Percentiles rank a stretch among this genome's conserved stretches.
Conservation (phyloP, 2,113 vertebrate genomes). For the Petaurus breviceps region DNA sequence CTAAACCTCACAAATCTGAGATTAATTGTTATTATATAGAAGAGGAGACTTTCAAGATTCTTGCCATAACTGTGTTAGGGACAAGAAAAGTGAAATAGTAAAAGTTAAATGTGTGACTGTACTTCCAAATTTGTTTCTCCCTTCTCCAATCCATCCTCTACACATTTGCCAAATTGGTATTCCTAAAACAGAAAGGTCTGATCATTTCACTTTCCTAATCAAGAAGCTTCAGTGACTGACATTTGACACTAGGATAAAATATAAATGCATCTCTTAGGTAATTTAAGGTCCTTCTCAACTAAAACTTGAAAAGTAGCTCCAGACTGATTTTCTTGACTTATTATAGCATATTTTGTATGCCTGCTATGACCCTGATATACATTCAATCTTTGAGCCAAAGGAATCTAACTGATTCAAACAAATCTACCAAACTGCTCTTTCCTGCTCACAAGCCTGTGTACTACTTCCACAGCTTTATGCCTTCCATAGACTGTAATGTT, state of each 20-base stretch:
- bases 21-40: neutral
- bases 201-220: neutral
- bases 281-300: neutral
- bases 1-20: neutral
- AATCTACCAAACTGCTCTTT: neutral
- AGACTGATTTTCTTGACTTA: neutral
- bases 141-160: neutral
- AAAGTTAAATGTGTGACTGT: neutral
- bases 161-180: neutral
- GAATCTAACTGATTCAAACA: neutral
- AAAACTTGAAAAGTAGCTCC: neutral
- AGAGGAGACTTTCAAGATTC: neutral
- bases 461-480: neutral
- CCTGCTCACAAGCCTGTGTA: neutral
- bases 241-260: neutral
- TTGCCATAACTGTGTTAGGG: neutral
- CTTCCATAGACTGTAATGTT: neutral
- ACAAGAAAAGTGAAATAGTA: neutral
- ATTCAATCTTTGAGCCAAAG: neutral
- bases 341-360: neutral
- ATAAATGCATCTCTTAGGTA: neutral
- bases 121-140: neutral
- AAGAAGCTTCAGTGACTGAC: neutral
- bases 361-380: neutral
- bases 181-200: neutral